Conservation (phyloP, 1,140 invertebrate genomes). For the Mesaphorura yosii region DNA sequence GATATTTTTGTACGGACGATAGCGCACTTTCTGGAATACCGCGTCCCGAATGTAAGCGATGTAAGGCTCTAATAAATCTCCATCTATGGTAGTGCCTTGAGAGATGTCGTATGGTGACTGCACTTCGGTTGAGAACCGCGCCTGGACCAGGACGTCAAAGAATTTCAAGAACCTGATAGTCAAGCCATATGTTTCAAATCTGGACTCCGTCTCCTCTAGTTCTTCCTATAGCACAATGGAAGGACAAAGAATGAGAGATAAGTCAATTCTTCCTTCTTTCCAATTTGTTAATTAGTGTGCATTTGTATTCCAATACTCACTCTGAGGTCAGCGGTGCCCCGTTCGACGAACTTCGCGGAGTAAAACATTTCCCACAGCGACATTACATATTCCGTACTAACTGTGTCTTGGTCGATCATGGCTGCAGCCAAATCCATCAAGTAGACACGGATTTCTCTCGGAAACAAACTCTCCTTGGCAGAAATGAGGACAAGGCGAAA, state of each 20-base stretch:
- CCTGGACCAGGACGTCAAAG: conserved; percentile 61
- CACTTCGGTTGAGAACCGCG: conserved; percentile 31
- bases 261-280: background rate
- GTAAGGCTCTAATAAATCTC: conserved; percentile 63
- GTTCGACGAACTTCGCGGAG: conserved; percentile 12
- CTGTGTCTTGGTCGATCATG: conserved; percentile 13
- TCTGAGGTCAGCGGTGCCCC: conserved; percentile 18
- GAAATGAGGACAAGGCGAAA: conserved; percentile 11
- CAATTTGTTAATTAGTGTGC: too few species aligned
- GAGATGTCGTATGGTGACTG: conserved; percentile 37
- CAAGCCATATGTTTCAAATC: conserved; percentile 75
- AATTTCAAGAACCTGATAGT: conserved; percentile 67
- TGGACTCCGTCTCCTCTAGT: conserved; percentile 66
- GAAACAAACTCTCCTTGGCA: conserved; percentile 16
- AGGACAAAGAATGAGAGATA: conserved; percentile 4
- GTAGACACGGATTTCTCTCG: conserved; percentile 20
- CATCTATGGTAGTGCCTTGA: conserved; percentile 63
- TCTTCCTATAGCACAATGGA: conserved; percentile 43
- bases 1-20: conserved; percentile 61
- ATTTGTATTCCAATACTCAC: conserved; percentile 9
- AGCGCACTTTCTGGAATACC: conserved; percentile 64
- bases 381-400: conserved; percentile 9
- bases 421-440: conserved; percentile 17
- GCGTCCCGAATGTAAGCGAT: conserved; percentile 65
- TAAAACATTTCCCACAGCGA: conserved; percentile 28